Evolutionary conservation across 2,888 invertebrate genomes (phyloP).

Genomic region (Melanostoma mellinum): DNA sequence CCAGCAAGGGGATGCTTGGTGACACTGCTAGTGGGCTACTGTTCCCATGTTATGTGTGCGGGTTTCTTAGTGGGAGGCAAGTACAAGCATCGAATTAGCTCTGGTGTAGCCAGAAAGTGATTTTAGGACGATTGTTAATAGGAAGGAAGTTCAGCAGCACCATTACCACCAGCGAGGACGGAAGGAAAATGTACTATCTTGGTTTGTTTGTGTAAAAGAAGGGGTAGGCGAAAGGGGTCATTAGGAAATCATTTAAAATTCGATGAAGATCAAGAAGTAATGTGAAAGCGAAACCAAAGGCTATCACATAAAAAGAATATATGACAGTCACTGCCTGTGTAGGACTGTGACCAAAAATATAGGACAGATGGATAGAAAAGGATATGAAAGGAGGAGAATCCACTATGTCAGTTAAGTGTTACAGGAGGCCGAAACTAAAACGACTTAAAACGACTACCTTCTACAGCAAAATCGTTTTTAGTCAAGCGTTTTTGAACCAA

Average conservation of each 20-base stretch:
- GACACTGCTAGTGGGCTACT: conserved; percentile 37
- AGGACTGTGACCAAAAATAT: neutral
- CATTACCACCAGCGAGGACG: neutral
- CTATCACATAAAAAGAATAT: conserved; percentile 11
- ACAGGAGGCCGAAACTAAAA: too few species aligned
- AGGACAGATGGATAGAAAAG: too few species aligned
- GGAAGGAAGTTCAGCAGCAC: conserved; percentile 40
- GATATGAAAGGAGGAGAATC: too few species aligned
- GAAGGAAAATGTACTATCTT: conserved; percentile 40
- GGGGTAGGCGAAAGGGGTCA: neutral
- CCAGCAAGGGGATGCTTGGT: conserved; percentile 6
- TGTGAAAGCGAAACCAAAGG: conserved; percentile 10
- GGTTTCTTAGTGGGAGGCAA: conserved; percentile 1
- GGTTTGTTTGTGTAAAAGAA: conserved; percentile 9
- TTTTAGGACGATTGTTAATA: conserved; percentile 37
- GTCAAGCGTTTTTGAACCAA: too few species aligned
- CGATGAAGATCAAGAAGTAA: conserved; percentile 36
- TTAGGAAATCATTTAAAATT: conserved; percentile 54
- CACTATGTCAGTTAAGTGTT: too few species aligned
- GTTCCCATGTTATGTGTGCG: conserved; percentile 27
- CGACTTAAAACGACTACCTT: too few species aligned
- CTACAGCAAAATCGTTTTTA: too few species aligned
- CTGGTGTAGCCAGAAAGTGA: conserved; percentile 29
- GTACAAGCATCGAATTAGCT: conserved; percentile 31
- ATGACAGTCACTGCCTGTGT: conserved; percentile 25